Evolutionary conservation across 2,797 vertebrate species (phyloP).

Genomic region (Malacoraja senta): DNA sequence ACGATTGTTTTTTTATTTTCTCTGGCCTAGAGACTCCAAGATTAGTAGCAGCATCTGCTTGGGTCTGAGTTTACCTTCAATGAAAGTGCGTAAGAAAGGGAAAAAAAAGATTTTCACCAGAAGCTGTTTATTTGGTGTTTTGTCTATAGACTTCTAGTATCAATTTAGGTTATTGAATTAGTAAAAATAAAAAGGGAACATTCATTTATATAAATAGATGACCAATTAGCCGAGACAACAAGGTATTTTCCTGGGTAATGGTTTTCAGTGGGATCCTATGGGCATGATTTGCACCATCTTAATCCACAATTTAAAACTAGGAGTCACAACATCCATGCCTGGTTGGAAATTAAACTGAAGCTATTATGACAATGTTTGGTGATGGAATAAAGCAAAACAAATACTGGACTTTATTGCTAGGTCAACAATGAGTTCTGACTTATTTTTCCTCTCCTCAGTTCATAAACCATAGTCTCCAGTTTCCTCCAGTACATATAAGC

Average conservation of each 20-base stretch:
- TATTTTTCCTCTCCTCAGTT: background rate
- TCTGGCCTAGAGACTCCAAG: background rate
- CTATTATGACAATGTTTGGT: background rate
- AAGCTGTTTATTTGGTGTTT: background rate
- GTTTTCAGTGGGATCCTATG: background rate
- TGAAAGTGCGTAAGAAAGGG: background rate
- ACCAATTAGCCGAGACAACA: background rate
- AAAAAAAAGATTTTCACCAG: background rate
- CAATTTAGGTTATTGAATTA: background rate
- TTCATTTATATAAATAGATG: background rate
- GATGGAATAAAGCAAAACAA: background rate
- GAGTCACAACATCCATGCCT: background rate
- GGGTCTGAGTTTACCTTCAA: background rate
- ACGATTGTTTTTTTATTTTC: background rate
- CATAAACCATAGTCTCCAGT: background rate
- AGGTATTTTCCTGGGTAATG: background rate
- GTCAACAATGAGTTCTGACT: too few relatives aligned
- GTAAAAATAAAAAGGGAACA: background rate
- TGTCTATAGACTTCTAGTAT: background rate
- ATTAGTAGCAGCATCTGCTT: background rate
- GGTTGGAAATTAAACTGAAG: background rate
- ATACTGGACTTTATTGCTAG: background rate
- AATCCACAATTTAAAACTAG: too few relatives aligned
- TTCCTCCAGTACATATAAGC: background rate
- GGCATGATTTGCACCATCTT: background rate